Evolutionary conservation across 1,140 invertebrate genomes (phyloP).

Genomic region (Arctopsyche grandis): DNA sequence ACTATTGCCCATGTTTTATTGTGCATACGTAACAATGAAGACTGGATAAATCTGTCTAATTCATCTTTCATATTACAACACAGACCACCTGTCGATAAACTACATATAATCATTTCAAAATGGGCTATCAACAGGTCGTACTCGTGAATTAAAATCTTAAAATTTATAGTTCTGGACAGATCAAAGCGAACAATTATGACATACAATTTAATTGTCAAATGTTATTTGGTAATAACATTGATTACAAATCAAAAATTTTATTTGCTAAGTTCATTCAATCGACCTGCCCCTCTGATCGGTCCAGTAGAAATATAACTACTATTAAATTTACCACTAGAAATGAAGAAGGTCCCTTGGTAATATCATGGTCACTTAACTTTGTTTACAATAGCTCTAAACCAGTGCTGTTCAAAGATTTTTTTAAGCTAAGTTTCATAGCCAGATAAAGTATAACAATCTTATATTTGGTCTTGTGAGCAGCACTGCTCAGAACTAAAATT

Average conservation of each 20-base stretch:
- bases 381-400: conserved; percentile 23
- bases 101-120: conserved; percentile 41
- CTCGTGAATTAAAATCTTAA: conserved; percentile 42
- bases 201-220: conserved; percentile 5
- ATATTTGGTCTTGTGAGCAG: no score
- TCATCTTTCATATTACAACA: conserved; percentile 36
- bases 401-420: no score
- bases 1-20: conserved; percentile 51
- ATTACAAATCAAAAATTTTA: conserved; percentile 57
- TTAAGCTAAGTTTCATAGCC: no score
- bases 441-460: no score
- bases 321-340: conserved; percentile 53
- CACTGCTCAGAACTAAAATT: neutral
- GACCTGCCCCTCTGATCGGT: conserved; percentile 49
- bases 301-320: conserved; percentile 53
- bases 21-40: conserved; percentile 49
- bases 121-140: conserved; percentile 41
- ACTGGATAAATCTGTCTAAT: conserved; percentile 47
- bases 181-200: conserved; percentile 35
- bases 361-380: conserved; percentile 54
- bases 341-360: conserved; percentile 55
- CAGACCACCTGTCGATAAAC: conserved; percentile 36
- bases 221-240: conserved; percentile 44
- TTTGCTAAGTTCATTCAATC: conserved; percentile 56
- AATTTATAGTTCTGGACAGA: conserved; percentile 49